These are phyloP conservation scores for Balaenoptera acutorostrata DNA, from an alignment of 2,113 vertebrate genomes.

Conservation along the genomic window DNA sequence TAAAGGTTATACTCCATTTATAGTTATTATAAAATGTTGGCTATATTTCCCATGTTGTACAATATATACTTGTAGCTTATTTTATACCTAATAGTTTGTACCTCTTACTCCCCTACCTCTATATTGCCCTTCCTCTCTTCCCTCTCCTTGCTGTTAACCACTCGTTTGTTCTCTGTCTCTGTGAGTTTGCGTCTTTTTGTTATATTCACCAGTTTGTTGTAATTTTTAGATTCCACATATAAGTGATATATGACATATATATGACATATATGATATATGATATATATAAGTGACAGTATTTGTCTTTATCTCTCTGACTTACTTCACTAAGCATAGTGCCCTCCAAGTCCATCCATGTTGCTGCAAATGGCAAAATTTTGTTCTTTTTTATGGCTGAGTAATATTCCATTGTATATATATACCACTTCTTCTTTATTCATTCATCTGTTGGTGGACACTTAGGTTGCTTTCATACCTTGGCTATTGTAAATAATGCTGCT, in stretches of 20 bases:
- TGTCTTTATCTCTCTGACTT: not conserved
- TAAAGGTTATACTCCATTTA: not conserved
- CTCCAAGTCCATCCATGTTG: not conserved
- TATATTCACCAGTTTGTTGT: not conserved
- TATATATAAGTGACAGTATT: not conserved
- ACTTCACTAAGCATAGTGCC: not conserved
- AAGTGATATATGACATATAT: not conserved
- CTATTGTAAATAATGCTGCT: not conserved
- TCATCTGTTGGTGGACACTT: too few species aligned
- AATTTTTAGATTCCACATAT: not conserved
- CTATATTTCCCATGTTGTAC: not conserved
- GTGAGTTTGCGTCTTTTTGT: not conserved
- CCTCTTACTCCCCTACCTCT: not conserved
- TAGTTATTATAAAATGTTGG: not conserved
- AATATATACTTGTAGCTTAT: not conserved
- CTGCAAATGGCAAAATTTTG: not conserved
- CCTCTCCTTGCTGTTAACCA: not conserved
- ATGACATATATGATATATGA: too few species aligned
- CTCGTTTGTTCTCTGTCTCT: not conserved
- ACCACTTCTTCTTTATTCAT: not conserved
- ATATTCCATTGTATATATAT: not conserved
- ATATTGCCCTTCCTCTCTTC: not conserved
- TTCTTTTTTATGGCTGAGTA: not conserved
- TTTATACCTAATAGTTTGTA: not conserved
- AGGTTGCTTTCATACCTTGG: not conserved